phyloP scores from a whole-genome alignment of 2,797 vertebrate species.

The Catostomus latipinnis region DNA sequence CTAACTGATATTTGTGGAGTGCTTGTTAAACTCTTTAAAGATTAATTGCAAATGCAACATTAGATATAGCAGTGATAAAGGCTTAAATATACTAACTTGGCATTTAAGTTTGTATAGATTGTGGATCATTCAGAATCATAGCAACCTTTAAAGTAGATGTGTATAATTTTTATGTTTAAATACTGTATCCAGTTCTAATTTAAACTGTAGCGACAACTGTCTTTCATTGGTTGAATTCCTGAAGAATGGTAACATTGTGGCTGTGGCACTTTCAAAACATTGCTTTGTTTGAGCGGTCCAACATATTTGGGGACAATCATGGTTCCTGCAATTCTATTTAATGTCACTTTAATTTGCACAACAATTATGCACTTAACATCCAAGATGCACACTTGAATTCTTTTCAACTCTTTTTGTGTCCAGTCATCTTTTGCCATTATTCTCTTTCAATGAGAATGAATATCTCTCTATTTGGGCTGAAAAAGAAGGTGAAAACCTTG shows the following conservation, averaged over 20 bases:
- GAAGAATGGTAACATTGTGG: too few species aligned
- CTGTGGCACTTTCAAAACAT: too few species aligned
- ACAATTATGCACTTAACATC: too few species aligned
- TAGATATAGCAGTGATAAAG: background rate
- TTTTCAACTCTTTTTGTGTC: conserved; percentile 5
- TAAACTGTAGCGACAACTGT: too few species aligned
- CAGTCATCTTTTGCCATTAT: conserved; percentile 27
- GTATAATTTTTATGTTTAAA: background rate
- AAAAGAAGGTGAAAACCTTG: conserved; percentile 37
- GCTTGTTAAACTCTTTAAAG: background rate
- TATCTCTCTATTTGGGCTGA: conserved; percentile 32
- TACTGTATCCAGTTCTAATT: background rate
- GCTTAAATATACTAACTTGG: background rate
- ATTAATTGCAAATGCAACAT: background rate
- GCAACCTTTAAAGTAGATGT: background rate
- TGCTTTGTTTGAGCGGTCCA: too few species aligned
- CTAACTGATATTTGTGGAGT: too few species aligned
- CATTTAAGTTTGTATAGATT: background rate
- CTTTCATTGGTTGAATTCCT: too few species aligned
- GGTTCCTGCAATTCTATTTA: too few species aligned
- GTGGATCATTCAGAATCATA: background rate
- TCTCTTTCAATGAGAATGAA: conserved; percentile 15
- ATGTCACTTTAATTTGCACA: too few species aligned
- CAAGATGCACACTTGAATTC: conserved; percentile 8
- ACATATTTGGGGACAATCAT: too few species aligned